Evolutionary conservation across 2,888 invertebrate genomes (phyloP), one percentile per base, ranked within the genome.

Genomic region (Loripinus fragilis): DNA sequence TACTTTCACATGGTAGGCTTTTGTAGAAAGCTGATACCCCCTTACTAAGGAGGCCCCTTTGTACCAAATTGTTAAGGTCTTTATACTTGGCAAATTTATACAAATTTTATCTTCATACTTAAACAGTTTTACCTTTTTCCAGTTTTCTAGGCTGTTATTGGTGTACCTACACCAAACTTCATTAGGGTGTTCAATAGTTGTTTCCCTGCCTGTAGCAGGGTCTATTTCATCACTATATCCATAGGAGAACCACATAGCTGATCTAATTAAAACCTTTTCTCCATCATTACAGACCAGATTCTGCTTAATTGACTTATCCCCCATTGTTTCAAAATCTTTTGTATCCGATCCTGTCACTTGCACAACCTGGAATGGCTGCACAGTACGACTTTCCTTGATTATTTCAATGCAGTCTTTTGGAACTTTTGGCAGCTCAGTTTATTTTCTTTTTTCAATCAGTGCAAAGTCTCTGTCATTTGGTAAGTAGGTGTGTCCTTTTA

Each of bases 211-310:
- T 20, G 50, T n/a, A 8, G 33, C 23, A n/a, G 20, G 30, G 35
- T 71, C 41, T 38, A 20, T 25, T 38, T 71, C 71, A 33, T 71
- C 71, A 41, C 38, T 71, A 23, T 3, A 25, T 23, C 71, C 71
- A 71, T 60, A 71, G 23, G 38, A 52, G 25, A 71, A 55, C 71
- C 55, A 71, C 38, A 33, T 71, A 17, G 55, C 71, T 52, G 50
- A 23, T 25, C 35, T 30, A 25, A 71, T 38, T 52, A 38, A 38
- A n/a, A 71, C 71, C 17, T 71, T 71, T 15, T 50, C 38, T 12
- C 70, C 20, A 15, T 71, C 20, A 35, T 50, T 38, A 55, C 23
- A 20, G 10, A 20, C 23, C 0, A 71, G 10, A 25, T 38, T 50
- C 25, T 38, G 30, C 38, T 55, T 50, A 8, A 71, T 38, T 8